Percentiles rank a stretch among this genome's conserved stretches.
Evolutionary conservation across 2,888 invertebrate species (phyloP).

Genomic region (Drosophila flavopinicola): DNA sequence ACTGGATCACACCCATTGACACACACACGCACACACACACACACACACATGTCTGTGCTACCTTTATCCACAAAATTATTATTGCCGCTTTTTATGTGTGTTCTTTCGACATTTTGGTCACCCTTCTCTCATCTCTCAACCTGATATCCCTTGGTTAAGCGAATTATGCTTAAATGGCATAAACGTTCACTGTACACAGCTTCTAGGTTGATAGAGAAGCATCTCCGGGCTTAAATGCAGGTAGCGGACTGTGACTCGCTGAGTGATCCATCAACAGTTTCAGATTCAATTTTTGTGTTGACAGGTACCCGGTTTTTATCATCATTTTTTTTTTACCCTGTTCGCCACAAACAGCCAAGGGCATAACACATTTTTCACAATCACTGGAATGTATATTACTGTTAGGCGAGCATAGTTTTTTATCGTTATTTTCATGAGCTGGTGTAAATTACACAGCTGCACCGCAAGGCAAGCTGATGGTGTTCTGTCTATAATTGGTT

Average conservation of each 20-base stretch:
- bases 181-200: constrained; percentile 39
- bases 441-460: too few species aligned
- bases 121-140: constrained; percentile 5
- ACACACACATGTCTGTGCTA: constrained; percentile 29
- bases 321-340: constrained; percentile 7
- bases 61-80: constrained; percentile 62
- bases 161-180: constrained; percentile 74
- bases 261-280: constrained; percentile 67
- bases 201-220: constrained; percentile 20
- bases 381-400: constrained; percentile 6
- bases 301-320: constrained; percentile 22
- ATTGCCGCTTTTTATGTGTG: constrained; percentile 64
- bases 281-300: constrained; percentile 34
- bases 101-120: constrained; percentile 25
- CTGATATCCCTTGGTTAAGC: constrained; percentile 40
- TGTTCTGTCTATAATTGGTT: constrained; percentile 43
- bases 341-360: neutral
- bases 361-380: neutral
- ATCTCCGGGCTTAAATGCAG: constrained; percentile 14
- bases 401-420: neutral
- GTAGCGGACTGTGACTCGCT: constrained; percentile 18
- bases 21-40: constrained; percentile 9
- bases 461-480: neutral
- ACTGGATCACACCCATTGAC: constrained; percentile 12
- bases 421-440: neutral